A percentile compares a stretch with the other conserved stretches of the same genome.
These are phyloP conservation scores for Drosophila pseudotalamancana DNA, from an alignment of 2,888 invertebrate species.

Conservation along the genomic window DNA sequence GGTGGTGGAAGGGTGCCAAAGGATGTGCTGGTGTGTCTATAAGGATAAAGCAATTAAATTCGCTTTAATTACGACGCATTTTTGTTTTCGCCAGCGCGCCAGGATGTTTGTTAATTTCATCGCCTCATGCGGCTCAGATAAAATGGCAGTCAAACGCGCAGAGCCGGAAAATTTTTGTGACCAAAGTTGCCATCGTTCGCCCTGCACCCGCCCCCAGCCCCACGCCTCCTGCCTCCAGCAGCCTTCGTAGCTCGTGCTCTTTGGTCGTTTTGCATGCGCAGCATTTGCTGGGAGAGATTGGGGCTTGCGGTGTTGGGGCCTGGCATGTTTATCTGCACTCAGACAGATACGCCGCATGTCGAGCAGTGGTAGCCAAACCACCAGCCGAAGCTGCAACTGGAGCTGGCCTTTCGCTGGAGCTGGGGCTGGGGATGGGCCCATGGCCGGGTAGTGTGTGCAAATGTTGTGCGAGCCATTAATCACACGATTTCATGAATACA, in stretches of 20 bases:
- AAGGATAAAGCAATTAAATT: slow-evolving; percentile 76
- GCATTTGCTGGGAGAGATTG: slow-evolving; percentile 60
- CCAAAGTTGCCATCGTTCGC: slow-evolving; percentile 52
- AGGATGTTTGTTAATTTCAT: slow-evolving; percentile 77
- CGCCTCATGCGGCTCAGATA: slow-evolving; percentile 75
- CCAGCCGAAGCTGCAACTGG: slow-evolving; percentile 17
- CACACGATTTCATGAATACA: slow-evolving; percentile 84
- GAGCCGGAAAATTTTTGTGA: slow-evolving; percentile 77
- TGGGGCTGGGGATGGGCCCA: slow-evolving; percentile 11
- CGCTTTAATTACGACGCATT: slow-evolving; percentile 74
- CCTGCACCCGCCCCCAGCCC: slow-evolving; percentile 24
- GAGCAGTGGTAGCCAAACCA: slow-evolving; percentile 50
- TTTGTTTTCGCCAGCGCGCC: slow-evolving; percentile 50
- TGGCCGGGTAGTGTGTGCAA: slow-evolving; percentile 79
- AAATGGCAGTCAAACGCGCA: slow-evolving; percentile 71
- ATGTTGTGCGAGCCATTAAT: slow-evolving; percentile 84
- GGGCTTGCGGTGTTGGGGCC: slow-evolving; percentile 32
- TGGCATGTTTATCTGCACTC: slow-evolving; percentile 77
- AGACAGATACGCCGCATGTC: slow-evolving; percentile 77
- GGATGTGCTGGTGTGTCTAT: background rate
- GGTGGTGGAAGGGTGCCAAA: background rate
- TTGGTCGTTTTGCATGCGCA: slow-evolving; percentile 69
- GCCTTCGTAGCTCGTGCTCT: slow-evolving; percentile 15
- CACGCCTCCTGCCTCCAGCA: background rate
- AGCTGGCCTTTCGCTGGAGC: slow-evolving; percentile 1